Evolutionary conservation across 2,888 invertebrate genomes (phyloP).

Genomic region (Priapulus caudatus): DNA sequence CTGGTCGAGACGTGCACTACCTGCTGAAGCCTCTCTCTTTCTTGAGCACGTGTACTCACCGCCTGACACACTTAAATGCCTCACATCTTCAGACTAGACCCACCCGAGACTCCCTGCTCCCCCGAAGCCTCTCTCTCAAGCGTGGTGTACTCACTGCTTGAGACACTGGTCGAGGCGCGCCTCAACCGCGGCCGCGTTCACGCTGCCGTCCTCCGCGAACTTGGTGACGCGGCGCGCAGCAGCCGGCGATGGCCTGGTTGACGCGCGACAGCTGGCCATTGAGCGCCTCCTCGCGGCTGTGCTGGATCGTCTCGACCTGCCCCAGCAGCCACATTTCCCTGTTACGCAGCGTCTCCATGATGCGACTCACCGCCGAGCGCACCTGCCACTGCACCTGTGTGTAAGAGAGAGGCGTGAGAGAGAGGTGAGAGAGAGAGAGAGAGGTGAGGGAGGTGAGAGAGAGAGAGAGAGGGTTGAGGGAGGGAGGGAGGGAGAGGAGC

Average conservation of each 20-base stretch:
- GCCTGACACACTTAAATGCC: too few relatives aligned
- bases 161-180: neutral
- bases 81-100: too few relatives aligned
- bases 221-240: neutral
- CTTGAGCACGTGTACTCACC: too few relatives aligned
- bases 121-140: too few relatives aligned
- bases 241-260: slow-evolving; percentile 1
- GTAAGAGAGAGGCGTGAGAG: neutral
- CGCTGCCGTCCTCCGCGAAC: slow-evolving; percentile 3
- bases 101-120: too few relatives aligned
- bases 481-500: too few relatives aligned
- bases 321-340: neutral
- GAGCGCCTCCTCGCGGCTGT: neutral
- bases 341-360: neutral
- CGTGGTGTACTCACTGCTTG: too few relatives aligned
- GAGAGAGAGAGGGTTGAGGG: too few relatives aligned
- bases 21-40: too few relatives aligned
- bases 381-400: neutral
- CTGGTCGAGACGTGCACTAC: neutral
- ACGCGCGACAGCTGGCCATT: neutral
- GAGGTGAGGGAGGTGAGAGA: too few relatives aligned
- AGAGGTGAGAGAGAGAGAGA: too few relatives aligned
- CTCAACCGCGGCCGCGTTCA: neutral
- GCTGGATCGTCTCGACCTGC: neutral
- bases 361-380: neutral